These are phyloP conservation scores for Onychomys leucogaster DNA, from an alignment of 2,797 vertebrate genomes.

Conservation along the genomic window DNA sequence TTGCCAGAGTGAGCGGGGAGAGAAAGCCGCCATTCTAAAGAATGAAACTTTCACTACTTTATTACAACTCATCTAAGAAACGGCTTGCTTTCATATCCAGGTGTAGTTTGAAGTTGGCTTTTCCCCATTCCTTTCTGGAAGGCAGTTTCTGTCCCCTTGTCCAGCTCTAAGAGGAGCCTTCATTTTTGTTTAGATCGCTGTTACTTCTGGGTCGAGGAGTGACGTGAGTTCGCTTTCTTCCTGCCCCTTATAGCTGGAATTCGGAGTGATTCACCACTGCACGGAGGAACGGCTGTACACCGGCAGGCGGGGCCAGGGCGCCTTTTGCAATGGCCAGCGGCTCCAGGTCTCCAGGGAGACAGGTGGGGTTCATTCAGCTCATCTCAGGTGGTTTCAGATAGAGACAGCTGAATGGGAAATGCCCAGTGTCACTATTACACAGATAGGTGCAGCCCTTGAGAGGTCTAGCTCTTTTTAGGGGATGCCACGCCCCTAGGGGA, in stretches of 20 bases:
- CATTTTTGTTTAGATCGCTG: neutral
- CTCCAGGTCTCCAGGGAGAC: constrained; percentile 91
- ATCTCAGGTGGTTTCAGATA: neutral
- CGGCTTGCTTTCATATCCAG: neutral
- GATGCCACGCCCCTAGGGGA: neutral
- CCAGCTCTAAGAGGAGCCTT: neutral
- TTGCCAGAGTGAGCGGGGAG: neutral
- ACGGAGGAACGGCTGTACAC: constrained; percentile 93
- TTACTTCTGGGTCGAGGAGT: constrained; percentile 67
- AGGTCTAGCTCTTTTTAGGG: constrained; percentile 43
- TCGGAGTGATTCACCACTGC: constrained; percentile 94
- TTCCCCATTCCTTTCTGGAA: neutral
- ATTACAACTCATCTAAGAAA: constrained; percentile 21
- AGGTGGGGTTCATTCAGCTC: constrained; percentile 87
- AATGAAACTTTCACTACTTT: neutral
- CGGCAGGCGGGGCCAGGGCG: constrained; percentile 91
- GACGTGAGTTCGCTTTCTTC: constrained; percentile 82
- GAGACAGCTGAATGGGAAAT: constrained; percentile 81
- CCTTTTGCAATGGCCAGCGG: constrained; percentile 92
- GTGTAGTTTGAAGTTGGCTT: neutral
- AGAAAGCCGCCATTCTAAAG: neutral
- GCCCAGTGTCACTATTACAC: constrained; percentile 74
- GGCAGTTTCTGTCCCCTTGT: neutral
- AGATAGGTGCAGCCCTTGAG: constrained; percentile 70
- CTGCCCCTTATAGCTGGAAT: constrained; percentile 90